Percentiles rank a stretch among this genome's conserved stretches.
These are phyloP conservation scores for Conus canariensis DNA, from an alignment of 2,888 invertebrate genomes.

Conservation along the genomic window DNA sequence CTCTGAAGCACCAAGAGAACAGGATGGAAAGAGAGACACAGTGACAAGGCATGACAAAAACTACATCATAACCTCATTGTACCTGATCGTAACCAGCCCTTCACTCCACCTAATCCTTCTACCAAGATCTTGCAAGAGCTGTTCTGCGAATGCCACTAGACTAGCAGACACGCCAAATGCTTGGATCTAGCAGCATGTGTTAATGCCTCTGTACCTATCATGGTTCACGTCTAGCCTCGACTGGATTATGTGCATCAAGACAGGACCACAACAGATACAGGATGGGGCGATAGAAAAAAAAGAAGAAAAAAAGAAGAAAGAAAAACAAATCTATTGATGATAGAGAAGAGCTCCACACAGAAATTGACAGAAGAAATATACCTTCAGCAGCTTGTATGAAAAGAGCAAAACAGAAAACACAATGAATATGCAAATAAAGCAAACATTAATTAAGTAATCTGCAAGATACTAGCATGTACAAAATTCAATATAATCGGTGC, in stretches of 20 bases:
- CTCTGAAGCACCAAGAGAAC: too few relatives aligned
- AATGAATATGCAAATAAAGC: background rate
- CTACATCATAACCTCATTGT: too few relatives aligned
- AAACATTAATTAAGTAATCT: background rate
- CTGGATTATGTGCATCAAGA: constrained; percentile 6
- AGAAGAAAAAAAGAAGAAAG: background rate
- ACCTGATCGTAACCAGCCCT: too few relatives aligned
- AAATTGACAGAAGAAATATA: constrained; percentile 19
- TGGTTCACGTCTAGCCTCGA: background rate
- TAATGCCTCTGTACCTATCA: background rate
- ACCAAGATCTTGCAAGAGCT: too few relatives aligned
- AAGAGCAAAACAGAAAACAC: background rate
- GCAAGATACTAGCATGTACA: background rate
- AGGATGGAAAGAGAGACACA: too few relatives aligned
- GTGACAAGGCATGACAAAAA: too few relatives aligned
- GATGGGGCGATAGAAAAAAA: background rate
- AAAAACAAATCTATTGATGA: background rate
- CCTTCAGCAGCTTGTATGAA: constrained; percentile 39
- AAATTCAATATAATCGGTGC: background rate
- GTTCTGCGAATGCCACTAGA: too few relatives aligned
- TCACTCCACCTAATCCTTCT: too few relatives aligned
- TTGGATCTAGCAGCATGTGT: background rate
- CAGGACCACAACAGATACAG: constrained; percentile 21
- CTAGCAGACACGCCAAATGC: background rate
- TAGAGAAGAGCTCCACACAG: background rate